Evolutionary conservation across 2,888 invertebrate genomes (phyloP).

Genomic region (Drosophila infuscata): DNA sequence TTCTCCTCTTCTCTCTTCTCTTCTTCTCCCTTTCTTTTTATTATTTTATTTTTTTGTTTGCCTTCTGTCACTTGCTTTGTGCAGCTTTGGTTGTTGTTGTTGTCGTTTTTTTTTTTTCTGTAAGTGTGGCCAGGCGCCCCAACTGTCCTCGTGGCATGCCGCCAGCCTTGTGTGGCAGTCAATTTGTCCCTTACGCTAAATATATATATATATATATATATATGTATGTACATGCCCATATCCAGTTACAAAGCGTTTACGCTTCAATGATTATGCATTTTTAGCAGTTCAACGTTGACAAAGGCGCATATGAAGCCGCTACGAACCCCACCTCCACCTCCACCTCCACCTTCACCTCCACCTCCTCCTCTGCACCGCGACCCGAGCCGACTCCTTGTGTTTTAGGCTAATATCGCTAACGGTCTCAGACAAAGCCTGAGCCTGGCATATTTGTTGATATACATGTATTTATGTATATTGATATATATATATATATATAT

Average conservation of each 20-base stretch:
- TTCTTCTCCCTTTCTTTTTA: constrained; percentile 1
- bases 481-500: too few species aligned
- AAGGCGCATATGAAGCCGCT: constrained; percentile 37
- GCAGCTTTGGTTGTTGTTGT: constrained; percentile 23
- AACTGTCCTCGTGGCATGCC: constrained; percentile 32
- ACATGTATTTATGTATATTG: not conserved
- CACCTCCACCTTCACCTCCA: not conserved
- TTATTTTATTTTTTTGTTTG: not conserved
- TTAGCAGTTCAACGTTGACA: constrained; percentile 74
- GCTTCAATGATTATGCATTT: constrained; percentile 79
- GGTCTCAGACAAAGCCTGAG: constrained; percentile 12
- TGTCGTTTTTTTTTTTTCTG: constrained; percentile 1
- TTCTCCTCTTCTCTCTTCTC: not conserved
- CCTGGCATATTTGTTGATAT: not conserved
- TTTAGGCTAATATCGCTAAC: constrained; percentile 60
- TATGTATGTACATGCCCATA: constrained; percentile 43
- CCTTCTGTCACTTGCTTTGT: constrained; percentile 38
- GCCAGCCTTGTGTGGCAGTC: constrained; percentile 2
- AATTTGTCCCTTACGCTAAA: constrained; percentile 35
- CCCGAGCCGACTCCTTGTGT: constrained; percentile 32
- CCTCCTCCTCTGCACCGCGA: not conserved
- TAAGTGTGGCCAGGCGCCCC: constrained; percentile 18
- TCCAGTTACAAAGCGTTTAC: constrained; percentile 80
- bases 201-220: constrained; percentile 24
- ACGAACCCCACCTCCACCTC: not conserved